A percentile compares a stretch with the other conserved stretches of the same genome.
phyloP scores from a whole-genome alignment of 2,888 invertebrate genomes.

The Lithophane leautieri region DNA sequence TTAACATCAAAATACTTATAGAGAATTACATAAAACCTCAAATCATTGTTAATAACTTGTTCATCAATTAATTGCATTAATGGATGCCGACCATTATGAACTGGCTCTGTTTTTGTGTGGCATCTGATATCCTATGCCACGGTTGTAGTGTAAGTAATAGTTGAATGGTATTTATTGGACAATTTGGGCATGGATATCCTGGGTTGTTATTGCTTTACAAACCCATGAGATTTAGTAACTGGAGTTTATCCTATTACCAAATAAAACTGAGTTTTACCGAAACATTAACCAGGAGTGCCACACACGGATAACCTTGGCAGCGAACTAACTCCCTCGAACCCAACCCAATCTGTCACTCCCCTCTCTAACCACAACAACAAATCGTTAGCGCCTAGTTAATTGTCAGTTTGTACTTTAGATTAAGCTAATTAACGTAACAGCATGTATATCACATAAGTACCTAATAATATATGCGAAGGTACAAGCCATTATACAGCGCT shows the following conservation, averaged over 20 bases:
- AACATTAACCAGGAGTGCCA: constrained; percentile 4
- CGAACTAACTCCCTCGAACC: constrained; percentile 25
- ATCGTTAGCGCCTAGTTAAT: constrained; percentile 66
- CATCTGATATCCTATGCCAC: not conserved
- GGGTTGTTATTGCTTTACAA: too few species aligned
- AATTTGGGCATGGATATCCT: not conserved
- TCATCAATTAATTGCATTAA: constrained; percentile 8
- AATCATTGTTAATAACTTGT: constrained; percentile 9
- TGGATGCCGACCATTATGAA: not conserved
- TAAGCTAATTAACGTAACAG: constrained; percentile 65
- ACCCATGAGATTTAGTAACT: not conserved
- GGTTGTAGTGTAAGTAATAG: not conserved
- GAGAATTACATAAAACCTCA: constrained; percentile 22
- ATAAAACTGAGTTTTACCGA: constrained; percentile 10
- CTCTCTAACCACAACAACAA: constrained; percentile 60
- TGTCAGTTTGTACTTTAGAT: constrained; percentile 65
- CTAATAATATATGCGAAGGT: constrained; percentile 77
- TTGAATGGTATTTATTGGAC: not conserved
- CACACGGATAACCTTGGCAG: constrained; percentile 37
- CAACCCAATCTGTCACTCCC: constrained; percentile 46
- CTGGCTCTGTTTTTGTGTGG: not conserved
- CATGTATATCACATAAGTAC: constrained; percentile 63
- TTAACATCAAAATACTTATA: constrained; percentile 6
- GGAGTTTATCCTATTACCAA: not conserved
- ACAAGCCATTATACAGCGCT: constrained; percentile 73